Evolutionary conservation across 2,888 invertebrate genomes (phyloP).

Genomic region (Cheilosia vulpina): DNA sequence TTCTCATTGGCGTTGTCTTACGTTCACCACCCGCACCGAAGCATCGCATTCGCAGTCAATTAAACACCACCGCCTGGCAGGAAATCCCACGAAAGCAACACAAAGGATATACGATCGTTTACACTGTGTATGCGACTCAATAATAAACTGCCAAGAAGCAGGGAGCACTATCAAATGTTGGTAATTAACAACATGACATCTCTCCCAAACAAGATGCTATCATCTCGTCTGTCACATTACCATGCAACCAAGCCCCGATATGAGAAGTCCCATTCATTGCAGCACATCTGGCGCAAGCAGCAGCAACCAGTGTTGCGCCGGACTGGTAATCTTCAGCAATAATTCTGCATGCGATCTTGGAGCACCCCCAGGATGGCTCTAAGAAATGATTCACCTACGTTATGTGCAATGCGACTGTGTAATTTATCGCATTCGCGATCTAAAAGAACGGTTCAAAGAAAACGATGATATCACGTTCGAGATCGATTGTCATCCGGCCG

Average conservation of each 20-base stretch:
- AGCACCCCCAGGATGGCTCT: constrained; percentile 37
- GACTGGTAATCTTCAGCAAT: constrained; percentile 47
- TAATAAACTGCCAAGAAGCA: constrained; percentile 43
- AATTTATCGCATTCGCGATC: constrained; percentile 54
- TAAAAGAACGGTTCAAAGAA: constrained; percentile 41
- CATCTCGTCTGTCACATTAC: constrained; percentile 34
- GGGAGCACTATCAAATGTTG: constrained; percentile 63
- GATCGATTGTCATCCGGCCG: constrained; percentile 59
- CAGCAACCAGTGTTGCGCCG: constrained; percentile 6
- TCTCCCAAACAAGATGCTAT: constrained; percentile 64
- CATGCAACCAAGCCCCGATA: constrained; percentile 29
- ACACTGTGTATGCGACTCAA: constrained; percentile 32
- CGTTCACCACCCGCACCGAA: constrained; percentile 27
- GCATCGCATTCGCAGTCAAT: constrained; percentile 51
- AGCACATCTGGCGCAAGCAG: constrained; percentile 52
- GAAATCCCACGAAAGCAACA: constrained; percentile 48
- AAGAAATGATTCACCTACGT: constrained; percentile 58
- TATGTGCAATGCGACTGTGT: constrained; percentile 36
- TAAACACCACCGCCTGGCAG: constrained; percentile 54
- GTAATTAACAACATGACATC: constrained; percentile 71
- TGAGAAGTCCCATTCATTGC: constrained; percentile 53
- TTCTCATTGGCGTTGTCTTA: constrained; percentile 19
- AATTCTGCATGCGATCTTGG: constrained; percentile 44
- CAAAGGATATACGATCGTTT: constrained; percentile 63
- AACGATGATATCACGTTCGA: constrained; percentile 54